Conservation (phyloP, 1,140 invertebrate genomes). For the Liolophura sinensis region DNA sequence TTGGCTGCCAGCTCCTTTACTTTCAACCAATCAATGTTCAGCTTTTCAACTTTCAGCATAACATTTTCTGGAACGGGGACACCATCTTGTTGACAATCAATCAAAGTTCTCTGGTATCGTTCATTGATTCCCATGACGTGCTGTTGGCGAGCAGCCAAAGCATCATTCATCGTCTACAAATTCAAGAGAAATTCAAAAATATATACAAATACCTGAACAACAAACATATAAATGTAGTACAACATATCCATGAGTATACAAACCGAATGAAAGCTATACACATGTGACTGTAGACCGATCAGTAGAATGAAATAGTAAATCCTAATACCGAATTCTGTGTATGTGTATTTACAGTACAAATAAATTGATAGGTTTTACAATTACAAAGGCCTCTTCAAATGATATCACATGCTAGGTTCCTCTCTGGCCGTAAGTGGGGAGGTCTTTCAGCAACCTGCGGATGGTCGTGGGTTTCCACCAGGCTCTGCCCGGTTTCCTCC, state of each 20-base stretch:
- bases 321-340: too few species aligned
- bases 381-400: too few species aligned
- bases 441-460: too few species aligned
- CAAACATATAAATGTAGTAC: not conserved
- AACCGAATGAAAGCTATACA: too few species aligned
- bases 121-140: conserved; percentile 42
- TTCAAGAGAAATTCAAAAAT: not conserved
- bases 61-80: conserved; percentile 32
- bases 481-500: too few species aligned
- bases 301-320: too few species aligned
- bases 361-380: too few species aligned
- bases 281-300: too few species aligned
- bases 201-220: not conserved
- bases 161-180: conserved; percentile 45
- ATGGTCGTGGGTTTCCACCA: too few species aligned
- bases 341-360: too few species aligned
- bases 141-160: conserved; percentile 31
- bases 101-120: conserved; percentile 28
- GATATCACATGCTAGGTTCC: too few species aligned
- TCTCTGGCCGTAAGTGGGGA: too few species aligned
- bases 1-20: conserved; percentile 35
- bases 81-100: conserved; percentile 31
- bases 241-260: not conserved
- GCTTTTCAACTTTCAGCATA: conserved; percentile 34
- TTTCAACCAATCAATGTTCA: conserved; percentile 49